Evolutionary conservation across 2,888 invertebrate species (phyloP), one percentile per base, ranked within the genome.

Genomic region (Luperina testacea): DNA sequence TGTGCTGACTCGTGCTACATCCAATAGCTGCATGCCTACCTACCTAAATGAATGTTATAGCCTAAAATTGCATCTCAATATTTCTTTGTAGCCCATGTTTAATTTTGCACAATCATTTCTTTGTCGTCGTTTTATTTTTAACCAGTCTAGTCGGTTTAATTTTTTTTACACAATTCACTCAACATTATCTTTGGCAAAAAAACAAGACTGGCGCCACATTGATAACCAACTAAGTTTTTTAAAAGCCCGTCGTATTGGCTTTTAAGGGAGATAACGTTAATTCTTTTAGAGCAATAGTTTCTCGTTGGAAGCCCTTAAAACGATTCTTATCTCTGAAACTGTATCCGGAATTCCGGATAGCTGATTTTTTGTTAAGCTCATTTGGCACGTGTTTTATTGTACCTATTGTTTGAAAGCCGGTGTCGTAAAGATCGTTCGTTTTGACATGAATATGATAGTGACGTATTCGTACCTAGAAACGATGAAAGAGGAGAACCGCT

Each of bases 191-290:
- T 85, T 72, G 51, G 63, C 84, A 92, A 90, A 94, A 93, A 94
- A 94, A 93, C 91, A 90, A 87, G 90, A 88, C 92, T 92, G 95
- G 95, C 95, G 95, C 94, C 95, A 93, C 84, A 72, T 86, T 89
- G 91, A 92, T 93, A 84, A 81, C 90, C 85, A 87, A 84, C 87
- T 84, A 86, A 84, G 83, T 87, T 87, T 89, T 86, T 91, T 86
- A 83, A 88, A 88, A 85, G 81, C 82, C 77, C 84, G 83, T 81
- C 84, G 77, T 88, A 87, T 89, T 86, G 86, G 82, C 85, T 91
- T 86, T 89, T 87, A 87, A 77, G 80, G 87, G 82, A 89, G 86
- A 90, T 91, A 91, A 91, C 87, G 80, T 89, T 86, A 87, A 89
- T 89, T 92, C 90, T 92, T 92, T 94, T 90, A 90, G 89, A 92